A percentile compares a stretch with the other conserved stretches of the same genome.
phyloP scores from a whole-genome alignment of 35 echinoderm and acorn worm species.

The Acanthaster planci region DNA sequence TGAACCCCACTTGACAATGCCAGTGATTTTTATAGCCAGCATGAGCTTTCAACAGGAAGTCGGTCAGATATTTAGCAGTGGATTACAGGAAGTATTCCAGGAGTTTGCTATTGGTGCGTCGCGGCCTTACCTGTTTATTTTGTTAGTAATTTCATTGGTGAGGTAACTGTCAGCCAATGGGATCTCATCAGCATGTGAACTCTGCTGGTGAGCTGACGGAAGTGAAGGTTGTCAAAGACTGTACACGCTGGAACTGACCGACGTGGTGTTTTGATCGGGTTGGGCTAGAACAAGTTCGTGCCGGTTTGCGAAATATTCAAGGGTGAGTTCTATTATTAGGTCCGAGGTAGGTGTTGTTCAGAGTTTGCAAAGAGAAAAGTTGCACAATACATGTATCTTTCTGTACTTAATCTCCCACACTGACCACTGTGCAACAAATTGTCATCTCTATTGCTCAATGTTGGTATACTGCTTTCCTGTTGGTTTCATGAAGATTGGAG shows the following conservation, averaged over 20 bases:
- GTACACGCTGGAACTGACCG: neutral
- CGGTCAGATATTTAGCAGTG: neutral
- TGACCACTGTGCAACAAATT: too few species aligned
- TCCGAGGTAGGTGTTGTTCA: too few species aligned
- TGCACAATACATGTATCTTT: too few species aligned
- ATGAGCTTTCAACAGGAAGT: neutral
- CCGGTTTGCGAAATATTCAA: too few species aligned
- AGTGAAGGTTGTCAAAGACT: neutral
- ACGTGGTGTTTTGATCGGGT: neutral
- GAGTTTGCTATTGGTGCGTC: neutral
- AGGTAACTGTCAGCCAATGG: constrained; percentile 10
- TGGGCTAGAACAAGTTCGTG: neutral
- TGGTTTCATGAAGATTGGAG: too few species aligned
- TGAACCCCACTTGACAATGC: neutral
- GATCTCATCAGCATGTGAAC: neutral
- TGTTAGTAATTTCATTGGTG: neutral
- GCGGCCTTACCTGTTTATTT: neutral
- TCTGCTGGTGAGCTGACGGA: neutral
- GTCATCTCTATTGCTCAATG: too few species aligned
- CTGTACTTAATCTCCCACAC: too few species aligned
- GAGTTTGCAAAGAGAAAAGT: too few species aligned
- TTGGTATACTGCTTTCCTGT: too few species aligned
- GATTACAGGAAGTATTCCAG: neutral
- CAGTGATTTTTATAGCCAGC: neutral
- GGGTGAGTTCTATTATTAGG: too few species aligned